Evolutionary conservation across 2,797 vertebrate species (phyloP).

Genomic region (Enteromius paludinosus): DNA sequence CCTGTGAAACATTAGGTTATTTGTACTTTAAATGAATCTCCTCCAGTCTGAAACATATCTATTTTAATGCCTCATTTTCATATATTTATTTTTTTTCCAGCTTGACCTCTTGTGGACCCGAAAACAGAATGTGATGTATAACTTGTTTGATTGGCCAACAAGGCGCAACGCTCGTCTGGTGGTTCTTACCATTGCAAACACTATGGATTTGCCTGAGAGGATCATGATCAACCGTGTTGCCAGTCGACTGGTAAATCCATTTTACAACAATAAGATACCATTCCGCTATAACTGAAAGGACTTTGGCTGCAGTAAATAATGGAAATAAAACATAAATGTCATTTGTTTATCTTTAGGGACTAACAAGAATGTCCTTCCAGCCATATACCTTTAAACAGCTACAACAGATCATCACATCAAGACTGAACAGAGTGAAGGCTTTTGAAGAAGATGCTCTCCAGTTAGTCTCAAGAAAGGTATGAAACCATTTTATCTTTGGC

Average conservation of each 20-base stretch:
- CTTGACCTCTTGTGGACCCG: constrained; percentile 95
- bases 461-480: constrained; percentile 93
- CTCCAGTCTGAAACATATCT: not conserved
- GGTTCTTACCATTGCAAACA: constrained; percentile 95
- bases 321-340: not conserved
- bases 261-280: not conserved
- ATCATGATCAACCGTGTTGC: constrained; percentile 96
- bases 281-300: not conserved
- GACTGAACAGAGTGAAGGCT: constrained; percentile 86
- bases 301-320: not conserved
- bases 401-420: constrained; percentile 89
- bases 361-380: constrained; percentile 97
- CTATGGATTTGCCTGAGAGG: constrained; percentile 97
- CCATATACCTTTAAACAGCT: constrained; percentile 94
- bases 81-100: constrained; percentile 68
- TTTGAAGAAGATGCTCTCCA: constrained; percentile 96
- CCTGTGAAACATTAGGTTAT: not conserved
- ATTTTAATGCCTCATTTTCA: not conserved
- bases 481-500: not conserved
- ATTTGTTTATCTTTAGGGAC: constrained; percentile 76
- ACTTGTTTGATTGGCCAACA: constrained; percentile 95
- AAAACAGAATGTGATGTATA: constrained; percentile 96
- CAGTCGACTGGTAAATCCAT: constrained; percentile 86
- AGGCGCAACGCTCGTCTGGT: constrained; percentile 88
- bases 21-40: not conserved